Evolutionary conservation across 35 echinoderm and acorn worm species (phyloP).

Genomic region (Ptychodera flava): DNA sequence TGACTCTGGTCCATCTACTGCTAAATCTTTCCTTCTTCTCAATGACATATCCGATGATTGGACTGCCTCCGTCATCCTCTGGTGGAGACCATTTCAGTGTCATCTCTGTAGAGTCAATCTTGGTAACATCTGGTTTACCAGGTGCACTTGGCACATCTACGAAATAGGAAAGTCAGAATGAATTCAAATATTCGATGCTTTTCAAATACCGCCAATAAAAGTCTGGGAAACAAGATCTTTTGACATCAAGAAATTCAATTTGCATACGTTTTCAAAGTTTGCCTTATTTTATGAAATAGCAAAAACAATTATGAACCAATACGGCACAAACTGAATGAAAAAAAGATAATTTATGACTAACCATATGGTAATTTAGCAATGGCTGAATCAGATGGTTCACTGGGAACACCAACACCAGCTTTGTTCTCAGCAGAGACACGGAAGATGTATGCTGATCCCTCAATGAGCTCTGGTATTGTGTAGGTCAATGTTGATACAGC

Average conservation of each 20-base stretch:
- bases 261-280: background rate
- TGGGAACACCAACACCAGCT: conserved; percentile 5
- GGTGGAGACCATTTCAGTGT: background rate
- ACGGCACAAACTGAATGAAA: background rate
- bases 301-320: background rate
- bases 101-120: background rate
- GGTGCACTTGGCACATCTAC: background rate
- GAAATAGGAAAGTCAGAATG: too few species aligned
- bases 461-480: background rate
- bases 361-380: conserved; percentile 14
- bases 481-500: background rate
- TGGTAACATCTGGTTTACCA: background rate
- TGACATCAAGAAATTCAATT: too few species aligned
- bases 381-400: background rate
- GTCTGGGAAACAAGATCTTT: too few species aligned
- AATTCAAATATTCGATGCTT: too few species aligned
- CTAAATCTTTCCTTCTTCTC: background rate
- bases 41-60: background rate
- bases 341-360: too few species aligned
- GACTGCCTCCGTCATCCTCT: background rate
- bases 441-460: conserved; percentile 2
- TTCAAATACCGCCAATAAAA: too few species aligned
- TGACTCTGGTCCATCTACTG: background rate
- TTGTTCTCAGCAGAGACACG: conserved; percentile 15
- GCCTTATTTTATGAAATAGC: background rate